These are phyloP conservation scores for Thumatha senex DNA, from an alignment of 2,888 invertebrate species.

Conservation along the genomic window DNA sequence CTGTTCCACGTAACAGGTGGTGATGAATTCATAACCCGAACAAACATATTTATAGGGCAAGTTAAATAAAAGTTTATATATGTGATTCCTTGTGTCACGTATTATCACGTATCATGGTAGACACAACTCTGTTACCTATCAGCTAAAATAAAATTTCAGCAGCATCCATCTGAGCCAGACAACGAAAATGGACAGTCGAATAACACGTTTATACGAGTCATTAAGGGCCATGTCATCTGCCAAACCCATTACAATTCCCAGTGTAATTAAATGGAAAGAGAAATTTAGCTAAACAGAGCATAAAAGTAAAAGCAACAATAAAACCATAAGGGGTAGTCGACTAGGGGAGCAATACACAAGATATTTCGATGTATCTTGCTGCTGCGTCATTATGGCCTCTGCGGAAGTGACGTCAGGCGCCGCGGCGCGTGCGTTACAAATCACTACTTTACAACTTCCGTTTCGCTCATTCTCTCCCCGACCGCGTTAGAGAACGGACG, in stretches of 20 bases:
- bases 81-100: no score
- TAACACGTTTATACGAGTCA: conserved; percentile 53
- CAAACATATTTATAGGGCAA: no score
- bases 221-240: conserved; percentile 61
- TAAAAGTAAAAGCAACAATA: conserved; percentile 73
- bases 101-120: neutral
- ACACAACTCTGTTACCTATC: neutral
- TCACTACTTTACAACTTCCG: conserved; percentile 84
- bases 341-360: conserved; percentile 46
- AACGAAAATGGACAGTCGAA: conserved; percentile 26
- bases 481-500: conserved; percentile 58
- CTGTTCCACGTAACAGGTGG: no score
- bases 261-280: conserved; percentile 74
- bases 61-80: no score
- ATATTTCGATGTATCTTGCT: conserved; percentile 46
- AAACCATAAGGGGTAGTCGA: conserved; percentile 52
- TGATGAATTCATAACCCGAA: no score
- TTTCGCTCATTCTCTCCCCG: conserved; percentile 59
- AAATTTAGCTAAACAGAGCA: conserved; percentile 75
- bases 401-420: conserved; percentile 77
- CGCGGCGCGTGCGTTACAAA: conserved; percentile 83
- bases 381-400: conserved; percentile 70
- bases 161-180: conserved; percentile 7
- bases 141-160: neutral
- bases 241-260: conserved; percentile 62